Base-by-base conservation (phyloP, 1,140 invertebrate genomes). In the Saccostrea cuccullata region DNA sequence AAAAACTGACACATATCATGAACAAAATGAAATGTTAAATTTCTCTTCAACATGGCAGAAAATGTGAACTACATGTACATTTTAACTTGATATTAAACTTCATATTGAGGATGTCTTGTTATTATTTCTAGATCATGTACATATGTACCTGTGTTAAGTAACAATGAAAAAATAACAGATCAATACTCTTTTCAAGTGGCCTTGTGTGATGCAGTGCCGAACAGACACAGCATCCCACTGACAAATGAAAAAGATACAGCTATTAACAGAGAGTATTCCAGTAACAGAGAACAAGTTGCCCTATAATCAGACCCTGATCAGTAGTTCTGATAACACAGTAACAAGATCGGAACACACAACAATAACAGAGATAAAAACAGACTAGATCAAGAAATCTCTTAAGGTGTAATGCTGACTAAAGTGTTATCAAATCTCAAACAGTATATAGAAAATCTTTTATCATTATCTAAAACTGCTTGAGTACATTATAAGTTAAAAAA, bases 371-470 rank as follows among this genome's bases (percentile, higher is more conserved):
- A 30, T 26, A 17, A 15, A 30, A 30, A 77, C 58, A 77, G 70
- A 77, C 70, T 77, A 77, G 70, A 77, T 77, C 30, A n/a, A 30
- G 70, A 30, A 77, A 77, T 77, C 70, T 77, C 70, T 77, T 26
- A 26, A 26, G 30, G 70, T 77, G 70, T 77, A 77, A 36, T 77
- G 70, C 70, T 77, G 67, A 26, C n/a, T 73, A 8, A 11, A 67
- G 60, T 67, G n/a, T n/a, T 60, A 30, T 30, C 23, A 77, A 15
- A 15, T 77, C 58, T 64, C n/a, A n/a, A 64, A 64, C 58, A 64
- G 17, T 64, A 20, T 13, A 13, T 64, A 64, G 58, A 17, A 20
- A 64, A 64, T 64, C 58, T 64, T n/a, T 36, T 20, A 64, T 20
- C 58, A 17, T 64, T 64, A 17, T 3, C 17, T 64, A 64, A 17